These are phyloP conservation scores for Ictalurus punctatus DNA, from an alignment of 2,113 vertebrate genomes.

Conservation along the genomic window DNA sequence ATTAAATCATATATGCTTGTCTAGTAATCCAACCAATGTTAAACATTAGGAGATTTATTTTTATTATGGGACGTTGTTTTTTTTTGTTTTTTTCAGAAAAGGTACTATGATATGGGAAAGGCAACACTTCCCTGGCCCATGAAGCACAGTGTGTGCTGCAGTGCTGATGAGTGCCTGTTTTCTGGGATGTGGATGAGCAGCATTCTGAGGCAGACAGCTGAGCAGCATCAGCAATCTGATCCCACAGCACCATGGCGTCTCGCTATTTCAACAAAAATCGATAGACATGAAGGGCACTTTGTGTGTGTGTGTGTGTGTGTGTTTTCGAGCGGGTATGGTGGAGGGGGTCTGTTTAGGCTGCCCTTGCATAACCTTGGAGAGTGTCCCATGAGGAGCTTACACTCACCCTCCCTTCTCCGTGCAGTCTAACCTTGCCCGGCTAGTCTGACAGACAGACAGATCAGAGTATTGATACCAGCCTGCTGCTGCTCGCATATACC, in stretches of 20 bases:
- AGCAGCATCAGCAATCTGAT: slow-evolving; percentile 53
- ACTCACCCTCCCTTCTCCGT: slow-evolving; percentile 28
- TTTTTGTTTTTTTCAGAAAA: neutral
- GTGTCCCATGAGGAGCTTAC: slow-evolving; percentile 47
- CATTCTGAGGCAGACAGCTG: slow-evolving; percentile 47
- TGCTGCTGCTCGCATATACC: slow-evolving; percentile 36
- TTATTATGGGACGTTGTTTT: neutral
- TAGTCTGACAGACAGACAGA: slow-evolving; percentile 43
- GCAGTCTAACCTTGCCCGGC: slow-evolving; percentile 42
- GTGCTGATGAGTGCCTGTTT: slow-evolving; percentile 2
- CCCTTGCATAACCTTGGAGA: slow-evolving; percentile 57
- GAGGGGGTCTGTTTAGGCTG: slow-evolving; percentile 33
- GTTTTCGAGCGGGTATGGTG: slow-evolving; percentile 16
- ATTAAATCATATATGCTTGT: neutral
- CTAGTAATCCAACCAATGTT: neutral
- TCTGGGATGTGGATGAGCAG: slow-evolving; percentile 41
- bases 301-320: slow-evolving; percentile 32
- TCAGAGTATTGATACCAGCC: slow-evolving; percentile 54
- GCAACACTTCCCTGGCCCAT: neutral
- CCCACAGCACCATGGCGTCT: slow-evolving; percentile 50
- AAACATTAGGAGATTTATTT: neutral
- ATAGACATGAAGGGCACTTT: slow-evolving; percentile 57
- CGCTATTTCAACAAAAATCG: slow-evolving; percentile 51
- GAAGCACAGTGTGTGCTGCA: slow-evolving; percentile 8
- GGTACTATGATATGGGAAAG: neutral